Base-by-base conservation (phyloP, 1,140 invertebrate species). In the Drosophila albomicans region DNA sequence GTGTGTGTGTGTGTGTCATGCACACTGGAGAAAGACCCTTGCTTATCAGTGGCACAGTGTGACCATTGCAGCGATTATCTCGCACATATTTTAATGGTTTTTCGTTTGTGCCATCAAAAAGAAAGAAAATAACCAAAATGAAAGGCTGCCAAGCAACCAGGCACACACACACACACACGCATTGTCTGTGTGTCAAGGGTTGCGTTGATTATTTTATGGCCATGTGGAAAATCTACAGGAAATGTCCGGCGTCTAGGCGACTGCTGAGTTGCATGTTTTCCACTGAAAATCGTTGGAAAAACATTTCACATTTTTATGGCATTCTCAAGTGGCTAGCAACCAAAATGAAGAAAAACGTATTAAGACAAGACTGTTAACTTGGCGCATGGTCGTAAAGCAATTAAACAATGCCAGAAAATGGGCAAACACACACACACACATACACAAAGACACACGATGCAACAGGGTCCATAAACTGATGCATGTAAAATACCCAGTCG, bases 211-310 rank as follows among this genome's bases (percentile, higher is more conserved):
- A 72, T 74, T 88, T 89, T 88, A 88, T 89, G 84, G 85, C 85
- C 85, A 88, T 88, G 81, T 88, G 80, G 81, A 89, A 89, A 87
- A 89, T 78, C 64, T 74, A 89, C 80, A 89, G 84, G 78, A 88
- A 88, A 88, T 88, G 65, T 79, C 66, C 62, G 73, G 41, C 68
- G 75, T 61, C 79, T 30, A 54, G 75, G 49, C 48, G 38, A 63
- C 52, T 56, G 52, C 71, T 52, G 45, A 46, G 51, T n/a, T 43
- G 20, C 45, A 46, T 66, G 43, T 70, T 85, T 85, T 85, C 75
- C 81, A 49, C 52, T 54, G 75, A 84, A 84, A 75, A 66, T 61
- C 62, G 56, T 81, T 59, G 68, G 68, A 68, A 61, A 67, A 64
- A 66, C 68, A 56, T 70, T 82, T 82, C 52, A 62, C 65, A 48